A percentile compares a stretch with the other conserved stretches of the same genome.
Conservation (phyloP, 2,113 vertebrate genomes). For the Plestiodon gilberti region DNA sequence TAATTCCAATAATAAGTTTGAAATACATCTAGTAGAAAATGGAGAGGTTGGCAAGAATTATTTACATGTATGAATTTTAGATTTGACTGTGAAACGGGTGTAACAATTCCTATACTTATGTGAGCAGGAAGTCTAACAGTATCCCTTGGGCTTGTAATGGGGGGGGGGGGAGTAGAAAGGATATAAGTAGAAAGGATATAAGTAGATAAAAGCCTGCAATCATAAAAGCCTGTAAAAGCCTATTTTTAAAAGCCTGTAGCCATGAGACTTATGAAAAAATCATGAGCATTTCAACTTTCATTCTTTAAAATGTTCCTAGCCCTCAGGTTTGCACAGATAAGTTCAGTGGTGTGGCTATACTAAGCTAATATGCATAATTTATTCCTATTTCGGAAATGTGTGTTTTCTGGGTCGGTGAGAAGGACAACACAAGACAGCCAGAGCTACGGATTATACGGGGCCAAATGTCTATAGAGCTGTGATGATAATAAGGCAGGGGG, state of each 20-base stretch:
- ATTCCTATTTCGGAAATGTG: neutral
- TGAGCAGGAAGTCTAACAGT: conserved; percentile 9
- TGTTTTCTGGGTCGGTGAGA: neutral
- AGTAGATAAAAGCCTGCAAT: conserved; percentile 34
- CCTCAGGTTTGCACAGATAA: conserved; percentile 34
- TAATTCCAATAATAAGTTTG: conserved; percentile 8
- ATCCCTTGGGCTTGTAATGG: conserved; percentile 22
- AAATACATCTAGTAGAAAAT: conserved; percentile 2
- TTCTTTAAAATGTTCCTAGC: conserved; percentile 37
- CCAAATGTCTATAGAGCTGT: neutral
- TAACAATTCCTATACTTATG: conserved; percentile 24
- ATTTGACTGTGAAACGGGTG: conserved; percentile 14
- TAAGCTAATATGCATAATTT: conserved; percentile 33
- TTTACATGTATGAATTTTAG: conserved; percentile 37
- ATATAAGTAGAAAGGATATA: conserved; percentile 14
- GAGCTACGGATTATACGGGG: neutral
- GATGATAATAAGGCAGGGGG: no score
- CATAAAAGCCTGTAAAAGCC: conserved; percentile 34
- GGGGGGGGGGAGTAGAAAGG: neutral
- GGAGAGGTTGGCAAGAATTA: conserved; percentile 8
- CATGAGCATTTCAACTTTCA: conserved; percentile 27
- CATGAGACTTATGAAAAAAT: conserved; percentile 34
- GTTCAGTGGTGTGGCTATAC: conserved; percentile 11
- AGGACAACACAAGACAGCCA: neutral
- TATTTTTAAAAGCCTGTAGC: conserved; percentile 38